phyloP scores from a whole-genome alignment of 2,113 vertebrate species.

The Bombycilla garrulus region DNA sequence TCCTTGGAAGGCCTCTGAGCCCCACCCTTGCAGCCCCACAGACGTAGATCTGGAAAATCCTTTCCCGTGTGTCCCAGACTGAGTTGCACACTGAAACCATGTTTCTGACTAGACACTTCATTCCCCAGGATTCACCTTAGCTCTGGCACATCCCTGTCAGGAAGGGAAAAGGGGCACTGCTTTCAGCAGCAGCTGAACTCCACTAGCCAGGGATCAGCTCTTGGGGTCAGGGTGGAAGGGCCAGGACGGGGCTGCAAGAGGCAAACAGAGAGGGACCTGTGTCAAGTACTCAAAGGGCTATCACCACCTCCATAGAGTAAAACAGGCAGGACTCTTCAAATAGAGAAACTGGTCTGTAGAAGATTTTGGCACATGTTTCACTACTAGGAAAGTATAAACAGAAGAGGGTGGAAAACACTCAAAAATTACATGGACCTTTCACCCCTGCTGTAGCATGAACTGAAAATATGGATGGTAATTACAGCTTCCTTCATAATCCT shows the following conservation, averaged over 20 bases:
- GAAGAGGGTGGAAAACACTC: background rate
- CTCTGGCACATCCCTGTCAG: background rate
- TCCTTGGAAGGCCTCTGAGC: background rate
- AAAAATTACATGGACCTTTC: background rate
- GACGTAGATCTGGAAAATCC: background rate
- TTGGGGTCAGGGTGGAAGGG: accelerated
- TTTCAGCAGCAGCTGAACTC: background rate
- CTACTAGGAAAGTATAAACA: background rate
- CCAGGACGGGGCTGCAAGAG: background rate
- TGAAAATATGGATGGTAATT: background rate
- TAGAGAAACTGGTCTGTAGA: background rate
- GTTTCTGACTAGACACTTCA: background rate
- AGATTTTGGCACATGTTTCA: background rate
- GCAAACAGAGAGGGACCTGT: background rate
- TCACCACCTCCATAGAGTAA: background rate
- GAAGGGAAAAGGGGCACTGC: background rate
- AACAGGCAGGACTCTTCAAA: background rate
- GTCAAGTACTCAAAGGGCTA: background rate
- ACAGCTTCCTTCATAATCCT: background rate
- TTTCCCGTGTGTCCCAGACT: background rate
- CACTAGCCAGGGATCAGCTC: background rate
- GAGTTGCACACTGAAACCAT: background rate
- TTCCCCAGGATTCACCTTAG: background rate
- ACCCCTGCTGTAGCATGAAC: background rate
- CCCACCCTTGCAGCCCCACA: background rate